phyloP scores from a whole-genome alignment of 2,888 invertebrate genomes.

The Portevinia maculata region DNA sequence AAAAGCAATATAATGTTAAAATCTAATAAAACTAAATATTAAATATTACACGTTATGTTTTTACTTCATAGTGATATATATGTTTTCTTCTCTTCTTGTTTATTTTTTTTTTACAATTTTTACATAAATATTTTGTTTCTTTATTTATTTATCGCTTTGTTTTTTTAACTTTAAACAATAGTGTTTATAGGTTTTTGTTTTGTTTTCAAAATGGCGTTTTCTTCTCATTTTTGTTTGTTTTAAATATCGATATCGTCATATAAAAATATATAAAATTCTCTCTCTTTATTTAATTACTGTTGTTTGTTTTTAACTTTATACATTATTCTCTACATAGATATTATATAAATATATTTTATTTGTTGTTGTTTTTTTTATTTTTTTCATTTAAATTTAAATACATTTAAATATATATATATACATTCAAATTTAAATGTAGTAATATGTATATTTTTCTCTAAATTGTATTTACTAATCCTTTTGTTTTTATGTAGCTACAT shows the following conservation, averaged over 20 bases:
- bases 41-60: slow-evolving; percentile 54
- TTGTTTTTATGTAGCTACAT: slow-evolving; percentile 37
- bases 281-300: slow-evolving; percentile 45
- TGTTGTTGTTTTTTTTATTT: slow-evolving; percentile 47
- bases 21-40: slow-evolving; percentile 60
- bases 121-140: slow-evolving; percentile 69
- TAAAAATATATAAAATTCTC: slow-evolving; percentile 73
- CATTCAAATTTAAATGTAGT: slow-evolving; percentile 25
- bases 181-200: slow-evolving; percentile 41
- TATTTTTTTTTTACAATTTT: slow-evolving; percentile 75
- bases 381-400: slow-evolving; percentile 24
- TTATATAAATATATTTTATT: slow-evolving; percentile 65
- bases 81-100: slow-evolving; percentile 56
- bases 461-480: slow-evolving; percentile 43
- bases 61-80: slow-evolving; percentile 51
- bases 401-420: too few relatives aligned
- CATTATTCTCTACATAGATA: slow-evolving; percentile 57
- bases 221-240: slow-evolving; percentile 31
- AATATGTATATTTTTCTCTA: slow-evolving; percentile 59
- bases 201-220: slow-evolving; percentile 65
- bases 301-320: slow-evolving; percentile 56
- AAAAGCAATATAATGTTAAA: slow-evolving; percentile 37
- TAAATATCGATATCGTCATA: slow-evolving; percentile 60
- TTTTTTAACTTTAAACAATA: slow-evolving; percentile 52
- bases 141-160: slow-evolving; percentile 58